A percentile compares a stretch with the other conserved stretches of the same genome.
These are phyloP conservation scores for Chelonus formosanus DNA, from an alignment of 2,888 invertebrate genomes.

Conservation along the genomic window DNA sequence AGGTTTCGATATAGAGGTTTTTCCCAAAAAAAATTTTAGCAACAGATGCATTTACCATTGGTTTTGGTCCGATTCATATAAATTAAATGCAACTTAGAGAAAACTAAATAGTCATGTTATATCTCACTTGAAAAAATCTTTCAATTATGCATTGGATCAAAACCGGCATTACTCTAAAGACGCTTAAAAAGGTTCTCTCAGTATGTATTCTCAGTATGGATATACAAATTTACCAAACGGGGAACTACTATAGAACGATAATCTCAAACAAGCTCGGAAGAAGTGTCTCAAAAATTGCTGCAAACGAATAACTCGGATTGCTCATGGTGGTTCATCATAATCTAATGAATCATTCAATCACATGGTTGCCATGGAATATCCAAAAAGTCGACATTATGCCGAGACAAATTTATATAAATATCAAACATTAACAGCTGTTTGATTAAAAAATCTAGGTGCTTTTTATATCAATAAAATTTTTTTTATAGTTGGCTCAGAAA, in stretches of 20 bases:
- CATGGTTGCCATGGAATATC: background rate
- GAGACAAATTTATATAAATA: slow-evolving; percentile 30
- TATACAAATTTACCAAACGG: background rate
- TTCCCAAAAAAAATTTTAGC: slow-evolving; percentile 4
- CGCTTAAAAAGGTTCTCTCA: background rate
- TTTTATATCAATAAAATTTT: slow-evolving; percentile 18
- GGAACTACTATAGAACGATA: background rate
- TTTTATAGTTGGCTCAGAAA: background rate
- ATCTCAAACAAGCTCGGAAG: background rate
- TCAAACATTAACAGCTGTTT: slow-evolving; percentile 28
- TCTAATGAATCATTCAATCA: background rate
- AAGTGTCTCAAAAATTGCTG: background rate
- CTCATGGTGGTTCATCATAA: slow-evolving; percentile 2
- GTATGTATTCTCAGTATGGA: background rate
- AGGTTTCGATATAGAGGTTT: no score
- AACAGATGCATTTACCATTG: slow-evolving; percentile 3
- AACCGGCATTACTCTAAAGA: slow-evolving; percentile 17
- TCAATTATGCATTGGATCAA: slow-evolving; percentile 32
- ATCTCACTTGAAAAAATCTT: slow-evolving; percentile 28
- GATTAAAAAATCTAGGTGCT: slow-evolving; percentile 34
- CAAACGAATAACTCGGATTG: background rate
- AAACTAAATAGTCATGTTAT: slow-evolving; percentile 25
- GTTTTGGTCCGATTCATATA: slow-evolving; percentile 28
- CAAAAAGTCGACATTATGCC: background rate
- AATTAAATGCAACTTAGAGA: slow-evolving; percentile 29